Evolutionary conservation across 2,113 vertebrate genomes (phyloP).

Genomic region (Hemichromis elongatus): DNA sequence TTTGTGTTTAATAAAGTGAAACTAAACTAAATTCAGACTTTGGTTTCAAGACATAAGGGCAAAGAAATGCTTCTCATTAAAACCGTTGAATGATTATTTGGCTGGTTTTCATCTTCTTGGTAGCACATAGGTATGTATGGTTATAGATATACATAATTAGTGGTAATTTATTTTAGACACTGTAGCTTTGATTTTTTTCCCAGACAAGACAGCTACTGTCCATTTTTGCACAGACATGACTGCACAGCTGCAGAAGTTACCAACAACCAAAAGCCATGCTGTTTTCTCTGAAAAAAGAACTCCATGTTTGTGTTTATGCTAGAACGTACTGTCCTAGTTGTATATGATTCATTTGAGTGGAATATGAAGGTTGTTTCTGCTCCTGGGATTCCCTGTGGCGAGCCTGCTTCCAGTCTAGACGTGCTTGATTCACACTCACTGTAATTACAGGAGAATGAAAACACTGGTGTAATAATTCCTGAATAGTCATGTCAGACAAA

Average conservation of each 20-base stretch:
- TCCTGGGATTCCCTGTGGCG: not conserved
- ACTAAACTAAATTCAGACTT: not conserved
- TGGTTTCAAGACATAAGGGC: not conserved
- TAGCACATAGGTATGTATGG: not conserved
- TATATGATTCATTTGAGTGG: not conserved
- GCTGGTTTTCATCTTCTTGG: not conserved
- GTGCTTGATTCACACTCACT: not conserved
- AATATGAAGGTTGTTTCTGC: not conserved
- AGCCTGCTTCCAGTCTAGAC: not conserved
- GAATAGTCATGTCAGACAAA: conserved; percentile 9
- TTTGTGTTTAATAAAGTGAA: not conserved
- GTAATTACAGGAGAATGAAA: conserved; percentile 53
- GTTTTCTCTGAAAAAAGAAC: not conserved
- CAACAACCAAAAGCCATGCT: not conserved
- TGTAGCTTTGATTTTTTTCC: not conserved
- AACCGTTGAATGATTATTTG: not conserved
- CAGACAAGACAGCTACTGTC: not conserved
- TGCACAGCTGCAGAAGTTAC: not conserved
- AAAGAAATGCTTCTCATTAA: not conserved
- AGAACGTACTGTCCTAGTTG: not conserved
- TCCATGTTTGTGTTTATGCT: not conserved
- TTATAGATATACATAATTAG: not conserved
- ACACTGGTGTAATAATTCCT: conserved; percentile 26
- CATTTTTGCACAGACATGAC: not conserved
- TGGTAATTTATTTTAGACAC: not conserved